Evolutionary conservation across 2,113 vertebrate genomes (phyloP).

Genomic region (Sula dactylatra): DNA sequence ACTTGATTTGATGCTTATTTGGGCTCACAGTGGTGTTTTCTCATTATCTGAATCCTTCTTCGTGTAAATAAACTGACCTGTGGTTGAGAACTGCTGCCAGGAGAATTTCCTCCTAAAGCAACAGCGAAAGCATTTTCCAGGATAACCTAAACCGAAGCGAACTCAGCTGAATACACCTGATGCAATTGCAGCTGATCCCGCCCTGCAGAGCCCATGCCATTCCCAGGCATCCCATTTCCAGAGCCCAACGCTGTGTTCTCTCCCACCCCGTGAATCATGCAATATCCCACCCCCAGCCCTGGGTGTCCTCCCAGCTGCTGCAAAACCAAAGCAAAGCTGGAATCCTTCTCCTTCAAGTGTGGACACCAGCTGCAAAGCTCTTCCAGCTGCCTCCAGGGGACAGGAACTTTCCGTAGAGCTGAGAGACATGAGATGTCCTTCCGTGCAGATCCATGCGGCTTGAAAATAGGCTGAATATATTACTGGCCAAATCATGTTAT

Average conservation of each 20-base stretch:
- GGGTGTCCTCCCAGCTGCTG: neutral
- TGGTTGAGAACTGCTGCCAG: neutral
- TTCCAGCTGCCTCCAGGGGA: neutral
- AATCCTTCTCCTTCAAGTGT: neutral
- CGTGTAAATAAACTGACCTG: neutral
- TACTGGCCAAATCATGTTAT: neutral
- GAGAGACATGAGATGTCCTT: neutral
- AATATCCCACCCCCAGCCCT: neutral
- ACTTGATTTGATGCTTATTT: neutral
- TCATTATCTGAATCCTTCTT: neutral
- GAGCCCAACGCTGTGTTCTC: neutral
- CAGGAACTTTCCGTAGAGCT: neutral
- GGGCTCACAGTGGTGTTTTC: neutral
- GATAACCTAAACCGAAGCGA: neutral
- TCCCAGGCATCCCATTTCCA: neutral
- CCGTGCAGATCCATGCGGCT: neutral
- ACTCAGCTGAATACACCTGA: neutral
- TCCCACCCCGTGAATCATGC: neutral
- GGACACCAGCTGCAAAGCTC: neutral
- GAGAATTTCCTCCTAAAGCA: neutral
- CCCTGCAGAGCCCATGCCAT: neutral
- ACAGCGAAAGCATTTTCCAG: neutral
- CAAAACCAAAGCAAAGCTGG: neutral
- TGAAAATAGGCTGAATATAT: conserved; percentile 20
- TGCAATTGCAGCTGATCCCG: neutral